Evolutionary conservation across 64 coral and sea anemone species (phyloP).

Genomic region (Pachyseris speciosa): DNA sequence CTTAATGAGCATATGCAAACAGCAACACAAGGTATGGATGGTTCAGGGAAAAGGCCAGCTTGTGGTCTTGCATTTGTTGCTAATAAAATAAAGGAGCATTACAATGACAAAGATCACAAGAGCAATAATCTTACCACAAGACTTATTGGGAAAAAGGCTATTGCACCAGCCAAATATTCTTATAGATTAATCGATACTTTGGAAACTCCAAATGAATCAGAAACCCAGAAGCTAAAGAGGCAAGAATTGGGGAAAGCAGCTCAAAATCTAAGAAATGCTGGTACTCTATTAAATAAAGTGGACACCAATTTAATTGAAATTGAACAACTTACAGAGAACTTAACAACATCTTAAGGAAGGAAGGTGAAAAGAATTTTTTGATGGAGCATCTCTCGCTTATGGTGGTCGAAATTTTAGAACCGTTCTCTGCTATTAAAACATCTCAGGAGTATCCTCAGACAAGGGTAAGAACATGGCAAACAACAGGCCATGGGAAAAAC

Average conservation of each 20-base stretch:
- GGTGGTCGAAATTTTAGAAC: neutral
- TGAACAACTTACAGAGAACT: constrained; percentile 9
- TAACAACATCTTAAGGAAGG: too few species aligned
- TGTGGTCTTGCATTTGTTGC: constrained; percentile 60
- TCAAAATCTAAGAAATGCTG: constrained; percentile 47
- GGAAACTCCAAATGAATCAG: constrained; percentile 11
- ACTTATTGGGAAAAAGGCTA: constrained; percentile 47
- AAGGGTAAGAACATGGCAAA: constrained; percentile 45
- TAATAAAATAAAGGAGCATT: constrained; percentile 24
- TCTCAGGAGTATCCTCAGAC: neutral
- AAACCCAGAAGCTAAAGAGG: constrained; percentile 28
- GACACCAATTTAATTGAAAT: neutral
- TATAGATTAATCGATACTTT: neutral
- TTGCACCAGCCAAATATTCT: constrained; percentile 1
- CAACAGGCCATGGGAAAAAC: constrained; percentile 57
- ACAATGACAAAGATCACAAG: constrained; percentile 46
- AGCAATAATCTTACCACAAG: constrained; percentile 48
- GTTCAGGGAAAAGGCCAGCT: neutral
- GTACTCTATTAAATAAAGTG: constrained; percentile 43
- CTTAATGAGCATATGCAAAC: constrained; percentile 4
- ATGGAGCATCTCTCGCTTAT: too few species aligned
- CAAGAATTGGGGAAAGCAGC: constrained; percentile 52
- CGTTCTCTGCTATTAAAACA: neutral
- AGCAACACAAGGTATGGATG: neutral
- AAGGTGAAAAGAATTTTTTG: too few species aligned